Conservation (phyloP, 2,888 invertebrate species). For the Trilocha varians region DNA sequence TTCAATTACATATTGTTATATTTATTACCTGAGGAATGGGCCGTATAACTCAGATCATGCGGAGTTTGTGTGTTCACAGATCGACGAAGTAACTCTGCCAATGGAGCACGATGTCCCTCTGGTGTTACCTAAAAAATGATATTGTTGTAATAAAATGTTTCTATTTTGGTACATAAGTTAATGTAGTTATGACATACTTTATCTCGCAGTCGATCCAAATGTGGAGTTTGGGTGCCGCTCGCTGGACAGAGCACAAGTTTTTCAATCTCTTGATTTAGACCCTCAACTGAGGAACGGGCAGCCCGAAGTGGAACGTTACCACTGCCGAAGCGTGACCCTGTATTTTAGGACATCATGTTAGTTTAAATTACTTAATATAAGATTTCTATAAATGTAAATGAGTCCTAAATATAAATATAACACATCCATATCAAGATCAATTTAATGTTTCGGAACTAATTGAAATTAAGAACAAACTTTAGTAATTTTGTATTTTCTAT, state of each 20-base stretch:
- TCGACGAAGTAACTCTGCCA: slow-evolving; percentile 82
- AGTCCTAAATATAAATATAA: too few relatives aligned
- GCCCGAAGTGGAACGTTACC: slow-evolving; percentile 74
- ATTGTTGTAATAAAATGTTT: background rate
- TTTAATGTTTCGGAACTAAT: too few relatives aligned
- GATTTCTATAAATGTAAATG: too few relatives aligned
- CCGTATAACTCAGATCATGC: slow-evolving; percentile 77
- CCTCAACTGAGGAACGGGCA: slow-evolving; percentile 88
- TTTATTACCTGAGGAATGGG: slow-evolving; percentile 81
- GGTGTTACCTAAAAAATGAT: slow-evolving; percentile 74
- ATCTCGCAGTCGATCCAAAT: slow-evolving; percentile 71
- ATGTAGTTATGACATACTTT: slow-evolving; percentile 52
- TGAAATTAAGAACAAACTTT: too few relatives aligned
- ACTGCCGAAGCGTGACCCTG: slow-evolving; percentile 63
- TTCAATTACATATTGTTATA: too few relatives aligned
- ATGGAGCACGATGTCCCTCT: slow-evolving; percentile 88
- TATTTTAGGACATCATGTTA: too few relatives aligned
- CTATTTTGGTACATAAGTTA: too few relatives aligned
- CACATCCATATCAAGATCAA: too few relatives aligned
- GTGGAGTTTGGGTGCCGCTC: slow-evolving; percentile 63
- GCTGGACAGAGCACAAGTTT: slow-evolving; percentile 78
- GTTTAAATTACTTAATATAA: too few relatives aligned
- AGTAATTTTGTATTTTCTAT: too few relatives aligned
- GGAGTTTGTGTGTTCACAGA: slow-evolving; percentile 91
- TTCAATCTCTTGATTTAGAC: slow-evolving; percentile 90